phyloP scores from a whole-genome alignment of 2,113 vertebrate species.

The Oriolus oriolus region DNA sequence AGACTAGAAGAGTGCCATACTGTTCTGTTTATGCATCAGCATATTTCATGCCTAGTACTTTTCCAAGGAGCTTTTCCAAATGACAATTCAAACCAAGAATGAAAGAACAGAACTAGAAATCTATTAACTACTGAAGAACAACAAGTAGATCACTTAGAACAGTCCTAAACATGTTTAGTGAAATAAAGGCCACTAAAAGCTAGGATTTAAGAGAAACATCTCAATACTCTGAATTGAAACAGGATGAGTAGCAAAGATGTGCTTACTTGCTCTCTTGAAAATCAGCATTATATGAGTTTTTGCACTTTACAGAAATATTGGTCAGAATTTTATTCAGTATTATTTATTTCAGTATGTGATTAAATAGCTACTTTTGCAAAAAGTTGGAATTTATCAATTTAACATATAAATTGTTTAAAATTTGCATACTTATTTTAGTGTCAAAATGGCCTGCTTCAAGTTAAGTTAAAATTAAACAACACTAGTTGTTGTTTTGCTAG shows the following conservation, averaged over 20 bases:
- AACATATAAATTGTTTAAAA: not conserved
- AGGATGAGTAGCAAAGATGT: not conserved
- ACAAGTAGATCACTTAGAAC: not conserved
- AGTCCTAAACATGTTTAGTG: not conserved
- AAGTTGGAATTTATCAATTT: not conserved
- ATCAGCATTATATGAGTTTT: not conserved
- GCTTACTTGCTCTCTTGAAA: not conserved
- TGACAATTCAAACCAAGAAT: not conserved
- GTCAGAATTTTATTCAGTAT: not conserved
- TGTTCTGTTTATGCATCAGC: not conserved
- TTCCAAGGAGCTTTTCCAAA: not conserved
- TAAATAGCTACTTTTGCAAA: not conserved
- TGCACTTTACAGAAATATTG: not conserved
- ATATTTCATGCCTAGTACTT: not conserved
- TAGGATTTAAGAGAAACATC: not conserved
- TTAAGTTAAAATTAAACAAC: not conserved
- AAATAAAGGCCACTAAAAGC: not conserved
- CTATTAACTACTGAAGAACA: not conserved
- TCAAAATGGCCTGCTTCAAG: not conserved
- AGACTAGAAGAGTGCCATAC: not conserved
- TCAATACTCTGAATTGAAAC: not conserved
- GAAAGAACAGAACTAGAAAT: not conserved
- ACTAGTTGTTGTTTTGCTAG: not conserved
- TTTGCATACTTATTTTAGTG: not conserved
- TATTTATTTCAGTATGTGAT: not conserved